Evolutionary conservation across 2,797 vertebrate species (phyloP), one percentile per base, ranked within the genome.

Genomic region (Babyrousa celebensis): DNA sequence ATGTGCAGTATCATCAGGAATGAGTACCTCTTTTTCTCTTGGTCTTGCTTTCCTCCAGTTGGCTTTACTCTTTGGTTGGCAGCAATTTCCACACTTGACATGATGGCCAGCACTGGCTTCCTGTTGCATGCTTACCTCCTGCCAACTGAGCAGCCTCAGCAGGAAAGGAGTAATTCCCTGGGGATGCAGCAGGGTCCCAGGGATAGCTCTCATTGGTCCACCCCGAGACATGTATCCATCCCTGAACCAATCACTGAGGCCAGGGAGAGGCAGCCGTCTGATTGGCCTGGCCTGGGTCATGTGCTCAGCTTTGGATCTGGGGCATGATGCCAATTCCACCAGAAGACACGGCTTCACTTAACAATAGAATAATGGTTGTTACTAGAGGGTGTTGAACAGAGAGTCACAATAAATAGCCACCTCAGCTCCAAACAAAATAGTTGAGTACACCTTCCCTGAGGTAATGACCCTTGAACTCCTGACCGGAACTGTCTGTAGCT

Each of bases 191-290:
- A 8, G 54, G 43, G 21, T 32, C 89, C 67, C 56, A 40, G 6
- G 8, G 14, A n/a, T 27, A 36, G 20, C n/a, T 89, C 71, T 86
- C 60, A 77, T 18, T 74, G 87, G 92, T 60, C 79, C 12, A 21
- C 56, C n/a, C 48, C 56, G 65, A 25, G n/a, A 77, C 18, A 27
- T 9, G 12, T 48, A 68, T 52, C 12, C 20, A 21, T 43, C 68
- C 40, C 20, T 65, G 80, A 84, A 52, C 52, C 88, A 94, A 82
- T 91, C 65, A 48, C 43, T 8, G 65, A 58, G 91, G 29, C 87
- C 12, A 43, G 48, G 36, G 60, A 68, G 62, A 85, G 84, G 62
- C 36, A 63, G 48, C 1, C 9, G 52, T 70, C 85, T 94, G 70
- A 71, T 32, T 84, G 70, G 60, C 60, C 60, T 85, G 85, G 43